Conservation (phyloP, 2,888 invertebrate genomes). For the Thera obeliscata region DNA sequence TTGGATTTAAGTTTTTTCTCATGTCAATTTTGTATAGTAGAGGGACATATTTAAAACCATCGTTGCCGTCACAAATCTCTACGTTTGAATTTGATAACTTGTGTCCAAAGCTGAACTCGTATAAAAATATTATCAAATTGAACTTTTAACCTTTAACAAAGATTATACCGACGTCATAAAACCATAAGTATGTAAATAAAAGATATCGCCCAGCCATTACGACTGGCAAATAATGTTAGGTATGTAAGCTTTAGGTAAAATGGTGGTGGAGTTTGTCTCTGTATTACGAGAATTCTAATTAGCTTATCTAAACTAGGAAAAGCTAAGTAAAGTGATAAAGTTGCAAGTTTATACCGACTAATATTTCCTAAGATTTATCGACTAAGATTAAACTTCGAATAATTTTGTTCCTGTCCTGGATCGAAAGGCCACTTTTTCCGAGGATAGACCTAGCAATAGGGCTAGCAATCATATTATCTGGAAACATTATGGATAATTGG, state of each 20-base stretch:
- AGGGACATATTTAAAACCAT: conserved; percentile 4
- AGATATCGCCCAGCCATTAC: neutral
- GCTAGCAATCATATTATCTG: too few relatives aligned
- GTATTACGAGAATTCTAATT: conserved; percentile 1
- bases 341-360: neutral
- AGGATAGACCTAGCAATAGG: too few relatives aligned
- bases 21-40: neutral
- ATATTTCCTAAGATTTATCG: too few relatives aligned
- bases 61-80: neutral
- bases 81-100: neutral
- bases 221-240: neutral
- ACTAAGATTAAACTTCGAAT: too few relatives aligned
- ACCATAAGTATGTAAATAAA: conserved; percentile 8
- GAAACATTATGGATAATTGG: too few relatives aligned
- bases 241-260: conserved; percentile 5
- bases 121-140: neutral
- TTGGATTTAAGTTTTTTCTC: conserved; percentile 14
- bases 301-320: conserved; percentile 6
- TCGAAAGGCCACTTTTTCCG: too few relatives aligned
- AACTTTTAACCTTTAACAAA: neutral
- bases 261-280: neutral
- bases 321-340: conserved; percentile 1
- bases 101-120: neutral
- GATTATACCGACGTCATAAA: conserved; percentile 18
- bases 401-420: too few relatives aligned